Evolutionary conservation across 2,797 vertebrate genomes (phyloP), one percentile per base, ranked within the genome.

Genomic region (Pteropus rufus): DNA sequence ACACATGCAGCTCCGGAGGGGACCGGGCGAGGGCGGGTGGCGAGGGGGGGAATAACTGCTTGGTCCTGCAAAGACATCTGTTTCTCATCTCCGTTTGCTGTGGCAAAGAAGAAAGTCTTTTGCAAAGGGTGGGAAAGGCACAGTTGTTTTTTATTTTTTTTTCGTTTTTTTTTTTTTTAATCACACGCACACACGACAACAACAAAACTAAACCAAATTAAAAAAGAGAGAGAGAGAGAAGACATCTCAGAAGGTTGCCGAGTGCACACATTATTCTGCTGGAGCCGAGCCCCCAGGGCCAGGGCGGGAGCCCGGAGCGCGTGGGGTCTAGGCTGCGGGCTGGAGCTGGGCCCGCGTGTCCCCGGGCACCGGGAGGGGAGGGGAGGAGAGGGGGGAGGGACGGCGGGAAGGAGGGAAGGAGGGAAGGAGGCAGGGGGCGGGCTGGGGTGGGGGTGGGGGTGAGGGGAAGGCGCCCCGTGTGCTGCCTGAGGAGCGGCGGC

Each of bases 21-120:
- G 73, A 64, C 16, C 21, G 8, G 77, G 79, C 49, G 52, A 89
- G 64, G 89, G 92, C 73, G 52, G 80, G 87, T 65, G 89, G 84
- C 49, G 24, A 80, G 88, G 46, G 90, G 94, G 67, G 72, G 46
- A 79, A 21, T 34, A 72, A 64, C 86, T 34, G 92, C 94, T 84
- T 14, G 11, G 94, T 92, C 96, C 96, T 93, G 96, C 97, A 52
- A 85, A 95, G 91, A 97, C 98, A 98, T 97, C 98, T 98, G 98
- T 95, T 98, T 97, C 98, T 98, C 97, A 95, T 97, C 97, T 98
- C 92, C 91, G 82, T 76, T 84, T 79, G 96, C 97, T 76, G 96
- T 94, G 84, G 93, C 94, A 72, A 92, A 93, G 89, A 96, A 92
- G 97, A 97, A 98, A 98, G 95, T 97, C 93, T 96, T 72, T 75